Evolutionary conservation across 1,140 invertebrate species (phyloP), one percentile per base, ranked within the genome.

Genomic region (Onthophagus taurus): DNA sequence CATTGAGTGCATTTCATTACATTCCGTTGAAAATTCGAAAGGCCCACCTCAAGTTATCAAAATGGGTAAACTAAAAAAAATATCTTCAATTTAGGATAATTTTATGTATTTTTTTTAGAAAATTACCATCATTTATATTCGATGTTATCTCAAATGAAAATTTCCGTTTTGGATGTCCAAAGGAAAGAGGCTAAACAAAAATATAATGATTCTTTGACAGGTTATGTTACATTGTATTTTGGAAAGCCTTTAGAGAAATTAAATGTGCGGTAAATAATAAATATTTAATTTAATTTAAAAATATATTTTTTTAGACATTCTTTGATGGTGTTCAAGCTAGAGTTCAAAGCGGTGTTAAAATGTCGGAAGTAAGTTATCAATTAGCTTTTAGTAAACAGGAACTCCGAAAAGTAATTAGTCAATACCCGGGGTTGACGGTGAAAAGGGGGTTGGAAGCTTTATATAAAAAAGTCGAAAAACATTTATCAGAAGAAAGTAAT

Each of bases 351-450:
- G 96, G 96, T 50, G 90, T 96, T 17, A 94, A 94, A 69, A 87
- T 91, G 61, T 92, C 93, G 26, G 96, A 99, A 74, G 90, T 99
- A 42, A 90, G 92, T 58, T 99, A 95, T 72, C 93, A 97, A 72
- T 80, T 96, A 68, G 91, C 91, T 11, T 99, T 89, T 64, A 97
- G 90, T 62, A 96, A 97, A 72, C 89, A 93, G 70, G 94, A 97
- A 70, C 71, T 99, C 37, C 76, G 91, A 48, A 92, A 93, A 69
- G 89, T 97, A 14, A 93, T 98, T 41, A 85, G 86, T 53, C 84
- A 95, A 65, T 98, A 98, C 74, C 93, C 94, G 11, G 86, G 84
- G 8, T 82, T 83, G 63, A 94, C 96, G 70, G 61, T 63, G 54
- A 97, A 97, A 66, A 91, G 89, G 66, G 92, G 92, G 0, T 68